Conservation (phyloP, 2,888 invertebrate species). For the Temnothorax ravouxi region DNA sequence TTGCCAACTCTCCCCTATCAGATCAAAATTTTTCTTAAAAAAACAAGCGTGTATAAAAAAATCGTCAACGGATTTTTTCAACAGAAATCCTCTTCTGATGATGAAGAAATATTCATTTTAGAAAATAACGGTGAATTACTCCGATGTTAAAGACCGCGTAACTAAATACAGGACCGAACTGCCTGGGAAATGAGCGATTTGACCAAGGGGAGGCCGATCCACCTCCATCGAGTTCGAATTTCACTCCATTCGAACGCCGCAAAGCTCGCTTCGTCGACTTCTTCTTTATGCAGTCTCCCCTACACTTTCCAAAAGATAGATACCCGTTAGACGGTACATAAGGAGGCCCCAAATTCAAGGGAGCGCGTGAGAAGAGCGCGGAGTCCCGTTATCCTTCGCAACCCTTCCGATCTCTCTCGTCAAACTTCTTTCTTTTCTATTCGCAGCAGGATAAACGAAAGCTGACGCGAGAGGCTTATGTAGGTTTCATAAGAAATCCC, state of each 20-base stretch:
- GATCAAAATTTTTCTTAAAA: not conserved
- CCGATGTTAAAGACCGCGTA: conserved; percentile 67
- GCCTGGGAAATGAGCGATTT: conserved; percentile 70
- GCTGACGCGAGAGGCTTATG: not conserved
- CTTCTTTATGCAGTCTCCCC: conserved; percentile 64
- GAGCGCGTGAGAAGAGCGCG: conserved; percentile 60
- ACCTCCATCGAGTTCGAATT: conserved; percentile 70
- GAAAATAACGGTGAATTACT: conserved; percentile 68
- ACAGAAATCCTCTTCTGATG: not conserved
- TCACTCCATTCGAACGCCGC: conserved; percentile 65
- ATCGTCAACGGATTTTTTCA: not conserved
- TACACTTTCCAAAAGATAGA: conserved; percentile 67
- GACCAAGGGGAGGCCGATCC: conserved; percentile 62
- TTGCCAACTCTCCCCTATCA: too few species aligned
- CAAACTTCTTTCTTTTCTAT: conserved; percentile 34
- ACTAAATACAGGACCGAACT: conserved; percentile 69
- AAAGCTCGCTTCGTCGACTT: conserved; percentile 66
- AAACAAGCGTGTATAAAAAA: not conserved
- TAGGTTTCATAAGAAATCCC: not conserved
- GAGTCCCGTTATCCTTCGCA: conserved; percentile 76
- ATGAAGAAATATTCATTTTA: conserved; percentile 65
- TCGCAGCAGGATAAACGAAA: conserved; percentile 20
- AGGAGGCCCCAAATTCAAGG: conserved; percentile 64
- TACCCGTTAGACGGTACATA: conserved; percentile 59
- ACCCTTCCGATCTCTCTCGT: conserved; percentile 62